Evolutionary conservation across 2,113 vertebrate genomes (phyloP).

Genomic region (Dunckerocampus dactyliophorus): DNA sequence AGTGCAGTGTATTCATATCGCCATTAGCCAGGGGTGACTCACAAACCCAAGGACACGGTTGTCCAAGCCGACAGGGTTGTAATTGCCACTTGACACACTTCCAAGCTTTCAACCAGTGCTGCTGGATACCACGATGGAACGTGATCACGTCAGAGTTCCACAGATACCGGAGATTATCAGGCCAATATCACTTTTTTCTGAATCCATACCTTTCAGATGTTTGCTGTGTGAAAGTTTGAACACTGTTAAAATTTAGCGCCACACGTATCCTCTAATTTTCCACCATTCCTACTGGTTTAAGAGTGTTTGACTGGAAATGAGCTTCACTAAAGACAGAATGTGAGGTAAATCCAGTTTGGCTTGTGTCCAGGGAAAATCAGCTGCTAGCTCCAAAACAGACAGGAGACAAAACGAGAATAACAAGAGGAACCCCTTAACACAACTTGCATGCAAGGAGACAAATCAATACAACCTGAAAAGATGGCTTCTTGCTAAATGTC

Average conservation of each 20-base stretch:
- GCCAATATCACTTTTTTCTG: neutral
- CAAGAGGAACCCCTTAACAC: too few relatives aligned
- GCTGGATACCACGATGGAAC: conserved; percentile 5
- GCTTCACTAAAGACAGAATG: too few relatives aligned
- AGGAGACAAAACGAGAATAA: too few relatives aligned
- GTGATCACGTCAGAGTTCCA: neutral
- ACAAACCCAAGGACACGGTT: conserved; percentile 26
- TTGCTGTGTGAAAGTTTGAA: neutral
- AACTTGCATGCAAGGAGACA: too few relatives aligned
- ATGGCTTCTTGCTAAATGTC: too few relatives aligned
- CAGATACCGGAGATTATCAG: neutral
- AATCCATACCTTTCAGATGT: neutral
- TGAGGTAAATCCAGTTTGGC: too few relatives aligned
- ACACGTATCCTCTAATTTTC: too few relatives aligned
- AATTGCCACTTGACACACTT: conserved; percentile 41
- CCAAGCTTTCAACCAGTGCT: conserved; percentile 15
- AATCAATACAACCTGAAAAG: too few relatives aligned
- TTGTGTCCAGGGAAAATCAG: too few relatives aligned
- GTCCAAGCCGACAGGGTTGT: conserved; percentile 24
- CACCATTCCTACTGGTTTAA: too few relatives aligned
- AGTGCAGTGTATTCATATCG: conserved; percentile 34
- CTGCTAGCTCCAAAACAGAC: too few relatives aligned
- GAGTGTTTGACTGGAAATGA: too few relatives aligned
- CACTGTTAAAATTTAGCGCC: neutral
- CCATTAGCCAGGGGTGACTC: conserved; percentile 44